Conservation (phyloP, 2,888 invertebrate species). For the Euproctis similis region DNA sequence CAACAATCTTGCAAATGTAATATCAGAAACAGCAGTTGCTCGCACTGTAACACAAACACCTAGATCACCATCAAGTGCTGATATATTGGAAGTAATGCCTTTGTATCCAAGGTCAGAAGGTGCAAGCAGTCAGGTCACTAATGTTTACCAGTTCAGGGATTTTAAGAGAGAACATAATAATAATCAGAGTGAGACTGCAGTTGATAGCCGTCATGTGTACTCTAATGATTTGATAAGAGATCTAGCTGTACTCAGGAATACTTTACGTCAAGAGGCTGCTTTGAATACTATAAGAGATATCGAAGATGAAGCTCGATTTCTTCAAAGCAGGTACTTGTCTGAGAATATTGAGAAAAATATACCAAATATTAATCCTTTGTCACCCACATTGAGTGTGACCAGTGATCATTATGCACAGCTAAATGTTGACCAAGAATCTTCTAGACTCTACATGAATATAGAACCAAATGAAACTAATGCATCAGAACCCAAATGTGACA, state of each 20-base stretch:
- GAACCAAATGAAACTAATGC: constrained; percentile 39
- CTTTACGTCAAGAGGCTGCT: constrained; percentile 48
- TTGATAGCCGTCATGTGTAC: constrained; percentile 50
- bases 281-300: constrained; percentile 55
- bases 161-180: constrained; percentile 74
- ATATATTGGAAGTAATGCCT: constrained; percentile 73
- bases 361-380: constrained; percentile 32
- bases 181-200: constrained; percentile 45
- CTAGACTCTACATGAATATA: constrained; percentile 65
- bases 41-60: constrained; percentile 48
- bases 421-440: constrained; percentile 47
- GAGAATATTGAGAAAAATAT: constrained; percentile 27
- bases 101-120: constrained; percentile 58
- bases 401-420: constrained; percentile 69
- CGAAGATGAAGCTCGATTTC: constrained; percentile 57
- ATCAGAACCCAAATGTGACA: constrained; percentile 41
- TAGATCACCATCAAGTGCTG: constrained; percentile 72
- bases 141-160: constrained; percentile 74
- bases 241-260: constrained; percentile 55
- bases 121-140: constrained; percentile 59
- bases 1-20: constrained; percentile 38
- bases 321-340: constrained; percentile 51
- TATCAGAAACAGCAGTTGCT: constrained; percentile 28
- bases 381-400: constrained; percentile 60
- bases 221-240: constrained; percentile 64